These are phyloP conservation scores for Amblyopsis rosae DNA, from an alignment of 2,113 vertebrate species.

Conservation along the genomic window DNA sequence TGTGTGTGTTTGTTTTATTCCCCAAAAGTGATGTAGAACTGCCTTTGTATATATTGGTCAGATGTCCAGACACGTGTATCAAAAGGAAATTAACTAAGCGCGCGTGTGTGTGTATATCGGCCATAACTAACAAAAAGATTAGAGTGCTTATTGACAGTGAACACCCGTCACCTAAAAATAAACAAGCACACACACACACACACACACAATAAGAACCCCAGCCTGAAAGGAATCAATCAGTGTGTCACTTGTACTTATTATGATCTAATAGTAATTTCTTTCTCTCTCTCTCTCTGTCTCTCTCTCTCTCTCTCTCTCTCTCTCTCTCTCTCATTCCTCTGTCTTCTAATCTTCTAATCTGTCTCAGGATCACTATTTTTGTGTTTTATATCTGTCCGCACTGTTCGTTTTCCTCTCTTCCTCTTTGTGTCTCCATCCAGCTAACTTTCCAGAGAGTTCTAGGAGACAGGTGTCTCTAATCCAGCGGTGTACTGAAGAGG, in stretches of 20 bases:
- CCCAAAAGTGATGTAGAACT: neutral
- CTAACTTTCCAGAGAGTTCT: too few relatives aligned
- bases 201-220: conserved; percentile 33
- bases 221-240: conserved; percentile 62
- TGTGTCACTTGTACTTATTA: conserved; percentile 52
- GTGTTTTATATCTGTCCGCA: too few relatives aligned
- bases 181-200: neutral
- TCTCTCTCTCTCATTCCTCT: neutral
- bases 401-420: neutral
- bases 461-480: too few relatives aligned
- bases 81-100: neutral
- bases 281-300: neutral
- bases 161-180: conserved; percentile 10
- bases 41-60: too few relatives aligned
- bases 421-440: neutral
- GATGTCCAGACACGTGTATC: too few relatives aligned
- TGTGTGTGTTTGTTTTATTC: neutral
- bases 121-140: too few relatives aligned
- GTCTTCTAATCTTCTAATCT: neutral
- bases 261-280: conserved; percentile 16
- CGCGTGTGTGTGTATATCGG: neutral
- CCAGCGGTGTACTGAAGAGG: too few relatives aligned
- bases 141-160: conserved; percentile 48
- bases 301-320: conserved; percentile 23
- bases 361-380: neutral